phyloP scores from a whole-genome alignment of 2,888 invertebrate species.

The Sphaeridia pumilis region DNA sequence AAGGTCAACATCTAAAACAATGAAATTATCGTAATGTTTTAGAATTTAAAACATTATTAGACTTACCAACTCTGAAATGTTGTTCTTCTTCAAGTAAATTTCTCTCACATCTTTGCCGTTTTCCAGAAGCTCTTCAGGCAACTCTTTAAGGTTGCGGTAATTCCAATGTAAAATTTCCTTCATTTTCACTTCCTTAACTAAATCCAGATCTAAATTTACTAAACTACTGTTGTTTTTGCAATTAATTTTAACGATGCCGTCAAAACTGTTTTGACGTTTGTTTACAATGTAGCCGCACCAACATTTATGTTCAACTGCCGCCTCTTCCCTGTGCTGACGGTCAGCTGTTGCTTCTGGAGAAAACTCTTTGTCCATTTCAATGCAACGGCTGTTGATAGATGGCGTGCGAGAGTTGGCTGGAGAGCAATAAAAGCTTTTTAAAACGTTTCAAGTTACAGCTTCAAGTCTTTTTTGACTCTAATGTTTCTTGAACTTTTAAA shows the following conservation, averaged over 20 bases:
- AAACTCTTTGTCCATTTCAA: no score
- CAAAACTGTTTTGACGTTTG: not conserved
- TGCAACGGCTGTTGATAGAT: no score
- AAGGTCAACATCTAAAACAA: not conserved
- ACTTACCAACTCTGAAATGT: slow-evolving; percentile 36
- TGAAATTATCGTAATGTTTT: not conserved
- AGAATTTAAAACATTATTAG: no score
- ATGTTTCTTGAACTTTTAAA: no score
- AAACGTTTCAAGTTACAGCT: no score
- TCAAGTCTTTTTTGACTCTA: no score
- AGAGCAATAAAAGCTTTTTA: no score
- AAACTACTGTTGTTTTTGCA: not conserved
- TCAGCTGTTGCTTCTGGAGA: not conserved
- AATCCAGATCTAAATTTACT: slow-evolving; percentile 30
- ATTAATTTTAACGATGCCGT: not conserved
- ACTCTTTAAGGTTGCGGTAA: slow-evolving; percentile 39
- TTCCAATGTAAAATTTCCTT: slow-evolving; percentile 42
- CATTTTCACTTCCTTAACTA: slow-evolving; percentile 39
- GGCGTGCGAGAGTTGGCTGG: no score
- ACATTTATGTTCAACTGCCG: not conserved
- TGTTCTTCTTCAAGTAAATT: slow-evolving; percentile 41
- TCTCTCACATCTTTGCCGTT: slow-evolving; percentile 39
- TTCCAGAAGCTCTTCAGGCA: slow-evolving; percentile 39
- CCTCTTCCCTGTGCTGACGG: no score
- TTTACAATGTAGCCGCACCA: not conserved